These are phyloP conservation scores for Drosophila fungiperda DNA, from an alignment of 2,888 invertebrate species.

Conservation along the genomic window DNA sequence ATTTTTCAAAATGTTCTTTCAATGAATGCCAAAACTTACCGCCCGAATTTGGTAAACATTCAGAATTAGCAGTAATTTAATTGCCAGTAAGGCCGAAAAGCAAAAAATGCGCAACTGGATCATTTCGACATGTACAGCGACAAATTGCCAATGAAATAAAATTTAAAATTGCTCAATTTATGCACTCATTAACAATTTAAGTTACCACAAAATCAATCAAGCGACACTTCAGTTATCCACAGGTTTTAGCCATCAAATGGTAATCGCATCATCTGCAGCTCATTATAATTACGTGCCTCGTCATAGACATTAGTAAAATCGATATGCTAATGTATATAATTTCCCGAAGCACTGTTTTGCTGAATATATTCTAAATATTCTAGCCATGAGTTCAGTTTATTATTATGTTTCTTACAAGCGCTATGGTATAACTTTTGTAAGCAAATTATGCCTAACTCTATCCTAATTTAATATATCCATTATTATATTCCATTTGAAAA, in stretches of 20 bases:
- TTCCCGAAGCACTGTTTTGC: background rate
- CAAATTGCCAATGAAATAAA: slow-evolving; percentile 6
- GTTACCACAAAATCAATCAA: slow-evolving; percentile 9
- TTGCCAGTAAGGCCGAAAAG: background rate
- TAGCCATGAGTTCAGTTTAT: background rate
- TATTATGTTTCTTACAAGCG: background rate
- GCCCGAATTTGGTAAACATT: slow-evolving; percentile 14
- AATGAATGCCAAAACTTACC: slow-evolving; percentile 31
- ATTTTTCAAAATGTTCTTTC: background rate
- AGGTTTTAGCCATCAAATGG: background rate
- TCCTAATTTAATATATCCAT: background rate
- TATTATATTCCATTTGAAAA: background rate
- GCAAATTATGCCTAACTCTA: background rate
- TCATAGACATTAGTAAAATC: background rate
- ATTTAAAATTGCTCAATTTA: background rate
- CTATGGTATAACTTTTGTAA: background rate
- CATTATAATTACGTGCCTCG: background rate
- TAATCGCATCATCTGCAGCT: background rate
- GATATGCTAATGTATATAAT: background rate
- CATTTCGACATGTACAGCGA: slow-evolving; percentile 16
- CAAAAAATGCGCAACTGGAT: background rate
- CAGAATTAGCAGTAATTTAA: background rate
- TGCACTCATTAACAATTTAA: slow-evolving; percentile 17
- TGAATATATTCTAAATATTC: background rate
- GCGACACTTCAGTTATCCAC: background rate